Base-by-base conservation (phyloP, 1,140 invertebrate species). In the Rhagoletis pomonella region DNA sequence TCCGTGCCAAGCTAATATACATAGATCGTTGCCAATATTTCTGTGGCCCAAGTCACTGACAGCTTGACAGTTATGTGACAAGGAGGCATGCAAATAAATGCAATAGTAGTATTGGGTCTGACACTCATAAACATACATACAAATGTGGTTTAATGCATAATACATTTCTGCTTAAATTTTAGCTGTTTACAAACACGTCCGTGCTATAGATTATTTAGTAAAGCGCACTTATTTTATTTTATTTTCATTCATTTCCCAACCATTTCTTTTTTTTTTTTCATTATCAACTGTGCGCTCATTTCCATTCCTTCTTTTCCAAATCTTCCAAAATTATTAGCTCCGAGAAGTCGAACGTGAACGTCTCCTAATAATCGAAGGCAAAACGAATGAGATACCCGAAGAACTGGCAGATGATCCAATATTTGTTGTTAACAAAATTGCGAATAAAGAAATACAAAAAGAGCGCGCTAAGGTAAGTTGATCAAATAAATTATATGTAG, bases 261-360 rank as follows among this genome's bases (percentile, higher is more conserved):
- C n/a, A n/a, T n/a, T n/a, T 55, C 50, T 55, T 55, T 55, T 5
- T 55, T 29, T 29, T 29, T 29, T 29, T 29, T 1, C 29, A 29
- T 0, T 29, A 29, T 29, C 29, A 0, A 29, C 29, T 29, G 1
- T 29, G 29, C 29, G 29, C 0, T 1, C 29, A 55, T 55, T 55
- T 55, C 10, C 2, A 5, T 3, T 10, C 50, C 50, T 7, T 62
- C 9, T 17, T n/a, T 17, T 17, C 17, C 12, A 62, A 4, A 62
- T 62, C 17, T 62, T 62, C 60, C 59, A 29, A 29, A 29, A 29
- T 59, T 67, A 81, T 64, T 88, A 95, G 95, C 93, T 92, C 42
- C 93, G 94, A 88, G 95, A 96, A 91, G 91, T 95, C 85, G 94
- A 95, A 89, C 93, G 95, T 58, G 95, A 95, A 58, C 95, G 95